phyloP scores from a whole-genome alignment of 2,888 invertebrate species.

The Gibbula magus region DNA sequence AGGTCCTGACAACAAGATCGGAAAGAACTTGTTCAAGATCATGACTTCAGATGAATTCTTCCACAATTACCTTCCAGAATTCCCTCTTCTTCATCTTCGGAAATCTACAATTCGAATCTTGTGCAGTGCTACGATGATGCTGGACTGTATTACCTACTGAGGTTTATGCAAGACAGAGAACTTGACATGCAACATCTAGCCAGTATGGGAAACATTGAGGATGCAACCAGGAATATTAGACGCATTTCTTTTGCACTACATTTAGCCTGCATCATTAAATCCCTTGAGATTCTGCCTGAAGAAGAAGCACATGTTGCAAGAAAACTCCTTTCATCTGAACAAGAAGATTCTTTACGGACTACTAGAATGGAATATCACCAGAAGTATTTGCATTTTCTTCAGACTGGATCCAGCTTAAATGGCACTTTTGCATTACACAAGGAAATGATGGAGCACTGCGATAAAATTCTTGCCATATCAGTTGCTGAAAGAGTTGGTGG shows the following conservation, averaged over 20 bases:
- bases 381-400: no score
- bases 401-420: no score
- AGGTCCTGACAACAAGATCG: constrained; percentile 5
- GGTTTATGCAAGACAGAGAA: neutral
- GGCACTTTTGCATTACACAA: no score
- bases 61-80: neutral
- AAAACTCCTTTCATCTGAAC: neutral
- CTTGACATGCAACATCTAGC: neutral
- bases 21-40: neutral
- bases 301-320: neutral
- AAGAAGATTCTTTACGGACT: neutral
- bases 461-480: no score
- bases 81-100: constrained; percentile 12
- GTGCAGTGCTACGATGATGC: constrained; percentile 7
- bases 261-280: neutral
- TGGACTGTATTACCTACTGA: neutral
- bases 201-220: neutral
- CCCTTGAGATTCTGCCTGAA: neutral
- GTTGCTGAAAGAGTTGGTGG: no score
- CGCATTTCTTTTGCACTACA: neutral
- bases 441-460: no score
- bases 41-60: neutral
- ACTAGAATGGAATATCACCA: neutral
- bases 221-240: neutral
- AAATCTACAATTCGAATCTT: neutral